Base-by-base conservation (phyloP, 2,888 invertebrate species). In the Epinotia ramella region DNA sequence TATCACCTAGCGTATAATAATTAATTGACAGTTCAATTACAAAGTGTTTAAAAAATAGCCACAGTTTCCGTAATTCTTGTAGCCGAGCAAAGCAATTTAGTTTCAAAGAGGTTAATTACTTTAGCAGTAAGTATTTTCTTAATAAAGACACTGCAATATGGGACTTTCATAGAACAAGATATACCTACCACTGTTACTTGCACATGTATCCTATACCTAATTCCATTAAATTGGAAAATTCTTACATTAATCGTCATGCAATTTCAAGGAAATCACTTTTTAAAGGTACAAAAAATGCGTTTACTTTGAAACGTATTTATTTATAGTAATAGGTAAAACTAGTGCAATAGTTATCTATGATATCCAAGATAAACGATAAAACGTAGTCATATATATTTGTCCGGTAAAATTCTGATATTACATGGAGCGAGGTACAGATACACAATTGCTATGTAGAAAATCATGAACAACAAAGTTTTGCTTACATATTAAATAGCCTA, bases 401-500 rank as follows among this genome's bases (percentile, higher is more conserved):
- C 40, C 9, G 40, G 7, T 40, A 40, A 9, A 40, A 40, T 40
- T 40, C 40, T 40, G 9, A 9, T 40, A 9, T 40, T 40, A 40
- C 40, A 40, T 9, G 9, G 40, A 7, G 2, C 40, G 40, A 40
- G 40, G 40, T 40, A 40, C 7, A 40, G 40, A 7, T 7, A 33
- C 33, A 49, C 16, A 49, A 49, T n/a, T 5, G 49, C 16, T n/a
- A 0, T 49, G 49, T n/a, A 49, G n/a, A 49, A 12, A 6, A 56
- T 49, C n/a, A 24, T 67, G 28, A 6, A 33, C n/a, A 40, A 40
- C n/a, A 40, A 40, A 66, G 20, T 57, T 68, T 68, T 57, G 68
- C 59, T 46, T 69, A 60, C 59, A 69, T 46, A 20, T 68, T 57
- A 6, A 59, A 69, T 60, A 69, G 69, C 69, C 69, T 60, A 70